Evolutionary conservation across 2,113 vertebrate genomes (phyloP).

Genomic region (Dasyornis broadbenti): DNA sequence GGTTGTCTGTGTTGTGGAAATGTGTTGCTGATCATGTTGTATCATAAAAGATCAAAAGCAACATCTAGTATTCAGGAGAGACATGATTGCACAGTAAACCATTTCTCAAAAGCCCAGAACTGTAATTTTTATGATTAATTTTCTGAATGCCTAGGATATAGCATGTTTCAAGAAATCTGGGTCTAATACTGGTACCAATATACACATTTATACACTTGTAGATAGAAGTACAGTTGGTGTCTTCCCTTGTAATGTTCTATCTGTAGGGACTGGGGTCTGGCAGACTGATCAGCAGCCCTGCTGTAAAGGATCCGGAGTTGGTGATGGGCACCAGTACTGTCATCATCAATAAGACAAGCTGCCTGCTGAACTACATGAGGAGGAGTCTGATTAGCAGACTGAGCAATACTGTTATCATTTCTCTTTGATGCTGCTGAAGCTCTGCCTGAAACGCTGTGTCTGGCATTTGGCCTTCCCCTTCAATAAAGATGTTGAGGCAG

Average conservation of each 20-base stretch:
- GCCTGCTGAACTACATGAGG: neutral
- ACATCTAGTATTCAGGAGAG: neutral
- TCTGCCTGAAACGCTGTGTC: neutral
- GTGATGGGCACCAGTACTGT: neutral
- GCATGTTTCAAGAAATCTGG: neutral
- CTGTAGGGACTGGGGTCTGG: neutral
- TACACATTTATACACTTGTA: neutral
- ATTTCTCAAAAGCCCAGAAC: neutral
- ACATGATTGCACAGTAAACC: neutral
- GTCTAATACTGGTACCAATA: neutral
- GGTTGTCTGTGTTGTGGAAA: neutral
- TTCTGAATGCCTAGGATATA: neutral
- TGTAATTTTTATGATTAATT: neutral
- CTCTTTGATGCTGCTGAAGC: neutral
- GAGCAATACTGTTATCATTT: neutral
- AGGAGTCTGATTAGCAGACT: neutral
- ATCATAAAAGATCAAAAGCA: neutral
- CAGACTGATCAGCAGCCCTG: neutral
- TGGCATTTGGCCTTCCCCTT: neutral
- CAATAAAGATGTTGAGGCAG: neutral
- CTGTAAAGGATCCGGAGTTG: neutral
- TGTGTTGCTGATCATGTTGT: neutral
- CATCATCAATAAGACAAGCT: neutral
- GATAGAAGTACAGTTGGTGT: neutral
- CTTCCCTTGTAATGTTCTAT: neutral